phyloP scores from a whole-genome alignment of 2,797 vertebrate species.

The Alauda arvensis region DNA sequence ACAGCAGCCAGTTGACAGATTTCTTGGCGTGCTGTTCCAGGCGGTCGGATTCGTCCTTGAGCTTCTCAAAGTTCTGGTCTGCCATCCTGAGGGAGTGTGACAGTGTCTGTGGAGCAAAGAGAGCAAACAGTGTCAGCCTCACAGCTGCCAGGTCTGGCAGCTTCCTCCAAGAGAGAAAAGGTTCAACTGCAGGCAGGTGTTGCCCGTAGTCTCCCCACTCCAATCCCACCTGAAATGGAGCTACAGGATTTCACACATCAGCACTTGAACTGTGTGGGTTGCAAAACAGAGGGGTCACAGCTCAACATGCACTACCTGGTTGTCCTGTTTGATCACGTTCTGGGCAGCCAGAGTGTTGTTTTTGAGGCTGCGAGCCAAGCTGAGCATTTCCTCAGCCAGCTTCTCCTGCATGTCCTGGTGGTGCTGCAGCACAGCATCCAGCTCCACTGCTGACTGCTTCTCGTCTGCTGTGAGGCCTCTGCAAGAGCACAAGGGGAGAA shows the following conservation, averaged over 20 bases:
- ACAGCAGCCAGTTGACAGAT: slow-evolving; percentile 95
- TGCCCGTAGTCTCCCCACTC: neutral
- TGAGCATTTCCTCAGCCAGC: slow-evolving; percentile 94
- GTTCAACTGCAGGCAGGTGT: neutral
- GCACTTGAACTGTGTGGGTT: neutral
- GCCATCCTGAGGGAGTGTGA: slow-evolving; percentile 91
- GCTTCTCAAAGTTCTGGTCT: slow-evolving; percentile 93
- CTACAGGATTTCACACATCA: neutral
- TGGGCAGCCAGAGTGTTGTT: slow-evolving; percentile 93
- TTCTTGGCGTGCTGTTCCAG: slow-evolving; percentile 95
- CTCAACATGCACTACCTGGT: slow-evolving; percentile 78
- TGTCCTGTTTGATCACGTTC: slow-evolving; percentile 96
- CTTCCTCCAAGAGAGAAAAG: neutral
- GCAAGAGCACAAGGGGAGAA: neutral
- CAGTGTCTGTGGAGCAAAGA: slow-evolving; percentile 77
- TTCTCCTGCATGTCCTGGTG: slow-evolving; percentile 95
- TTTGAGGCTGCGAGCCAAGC: slow-evolving; percentile 90
- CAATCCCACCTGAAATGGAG: neutral
- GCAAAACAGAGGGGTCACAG: neutral
- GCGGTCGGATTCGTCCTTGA: slow-evolving; percentile 92
- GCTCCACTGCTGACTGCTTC: slow-evolving; percentile 86
- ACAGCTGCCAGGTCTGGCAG: neutral
- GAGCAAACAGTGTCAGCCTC: neutral
- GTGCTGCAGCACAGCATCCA: slow-evolving; percentile 88
- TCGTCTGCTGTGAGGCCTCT: slow-evolving; percentile 78